phyloP scores from a whole-genome alignment of 2,797 vertebrate genomes.

The Nyctalus aviator region DNA sequence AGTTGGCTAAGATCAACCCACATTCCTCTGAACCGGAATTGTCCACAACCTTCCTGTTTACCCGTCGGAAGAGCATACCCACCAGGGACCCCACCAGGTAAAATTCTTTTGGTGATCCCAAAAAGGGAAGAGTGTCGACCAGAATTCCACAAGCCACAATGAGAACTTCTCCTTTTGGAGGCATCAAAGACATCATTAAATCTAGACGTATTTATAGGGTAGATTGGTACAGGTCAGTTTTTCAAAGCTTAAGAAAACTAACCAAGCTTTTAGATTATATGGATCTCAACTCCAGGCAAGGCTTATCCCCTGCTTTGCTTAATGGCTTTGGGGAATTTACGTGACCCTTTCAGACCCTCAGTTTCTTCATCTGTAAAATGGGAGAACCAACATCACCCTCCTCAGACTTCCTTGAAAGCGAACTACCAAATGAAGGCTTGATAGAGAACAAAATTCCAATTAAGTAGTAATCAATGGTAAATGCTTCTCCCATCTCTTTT shows the following conservation, averaged over 20 bases:
- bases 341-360: not conserved
- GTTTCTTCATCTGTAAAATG: slow-evolving; percentile 18
- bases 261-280: not conserved
- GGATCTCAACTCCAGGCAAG: not conserved
- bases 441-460: not conserved
- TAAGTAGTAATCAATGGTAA: rapidly evolving
- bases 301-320: not conserved
- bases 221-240: not conserved
- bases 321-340: not conserved
- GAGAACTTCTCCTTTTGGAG: not conserved
- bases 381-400: not conserved
- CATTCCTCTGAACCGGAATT: not conserved
- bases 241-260: not conserved
- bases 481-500: not conserved
- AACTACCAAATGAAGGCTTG: not conserved
- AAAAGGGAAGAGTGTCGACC: not conserved
- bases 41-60: not conserved
- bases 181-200: not conserved
- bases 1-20: not conserved
- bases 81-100: not conserved
- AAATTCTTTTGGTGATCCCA: not conserved
- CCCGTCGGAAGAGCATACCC: not conserved
- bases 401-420: not conserved
- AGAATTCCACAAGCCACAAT: not conserved
- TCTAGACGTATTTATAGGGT: not conserved